Evolutionary conservation across 2,888 invertebrate species (phyloP).

Genomic region (Aelia acuminata): DNA sequence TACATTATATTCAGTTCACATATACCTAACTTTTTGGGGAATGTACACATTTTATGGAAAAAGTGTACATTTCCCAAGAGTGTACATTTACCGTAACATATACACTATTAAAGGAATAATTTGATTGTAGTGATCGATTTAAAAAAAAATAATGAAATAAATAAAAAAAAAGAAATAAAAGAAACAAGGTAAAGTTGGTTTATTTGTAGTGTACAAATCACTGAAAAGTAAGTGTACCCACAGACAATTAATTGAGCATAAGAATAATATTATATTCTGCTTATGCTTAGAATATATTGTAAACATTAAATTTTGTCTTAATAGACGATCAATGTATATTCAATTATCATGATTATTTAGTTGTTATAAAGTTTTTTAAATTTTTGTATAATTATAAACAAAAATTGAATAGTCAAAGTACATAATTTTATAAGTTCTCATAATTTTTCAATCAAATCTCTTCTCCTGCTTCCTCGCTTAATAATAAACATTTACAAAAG

Average conservation of each 20-base stretch:
- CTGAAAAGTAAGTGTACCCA: not conserved
- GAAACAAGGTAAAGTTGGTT: not conserved
- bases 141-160: not conserved
- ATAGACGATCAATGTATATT: conserved; percentile 16
- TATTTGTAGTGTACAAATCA: not conserved
- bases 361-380: not conserved
- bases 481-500: conserved; percentile 2
- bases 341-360: not conserved
- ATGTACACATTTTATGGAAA: too few species aligned
- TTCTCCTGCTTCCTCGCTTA: not conserved
- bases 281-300: not conserved
- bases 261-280: too few species aligned
- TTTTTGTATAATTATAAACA: conserved; percentile 42
- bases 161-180: not conserved
- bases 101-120: not conserved
- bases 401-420: not conserved
- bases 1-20: too few species aligned
- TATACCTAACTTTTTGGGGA: too few species aligned
- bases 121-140: not conserved
- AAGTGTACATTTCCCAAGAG: too few species aligned
- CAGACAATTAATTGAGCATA: not conserved
- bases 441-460: not conserved
- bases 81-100: too few species aligned
- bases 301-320: not conserved
- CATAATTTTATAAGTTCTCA: not conserved